phyloP scores from a whole-genome alignment of 2,113 vertebrate species.

The Cololabis saira region DNA sequence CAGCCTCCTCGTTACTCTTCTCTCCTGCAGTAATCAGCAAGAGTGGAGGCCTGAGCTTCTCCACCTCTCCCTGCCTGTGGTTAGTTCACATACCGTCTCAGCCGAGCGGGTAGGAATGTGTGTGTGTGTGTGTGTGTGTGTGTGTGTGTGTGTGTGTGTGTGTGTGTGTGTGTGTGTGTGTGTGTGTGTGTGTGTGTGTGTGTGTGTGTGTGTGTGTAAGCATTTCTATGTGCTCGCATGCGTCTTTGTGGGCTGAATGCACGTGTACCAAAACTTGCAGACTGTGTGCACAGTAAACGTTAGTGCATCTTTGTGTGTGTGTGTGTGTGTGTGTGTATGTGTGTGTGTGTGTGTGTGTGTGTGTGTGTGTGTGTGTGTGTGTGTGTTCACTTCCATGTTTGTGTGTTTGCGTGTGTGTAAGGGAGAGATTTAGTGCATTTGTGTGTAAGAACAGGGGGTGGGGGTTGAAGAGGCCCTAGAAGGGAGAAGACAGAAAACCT shows the following conservation, averaged over 20 bases:
- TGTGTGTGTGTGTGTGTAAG: slow-evolving; percentile 26
- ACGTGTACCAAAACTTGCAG: slow-evolving; percentile 34
- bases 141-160: slow-evolving; percentile 21
- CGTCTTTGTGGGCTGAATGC: slow-evolving; percentile 22
- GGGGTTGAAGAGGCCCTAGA: slow-evolving; percentile 78
- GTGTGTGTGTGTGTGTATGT: slow-evolving; percentile 4
- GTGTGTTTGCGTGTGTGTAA: slow-evolving; percentile 7
- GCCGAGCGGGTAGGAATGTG: slow-evolving; percentile 73
- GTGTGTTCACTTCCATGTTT: too few relatives aligned
- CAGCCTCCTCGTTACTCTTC: slow-evolving; percentile 60
- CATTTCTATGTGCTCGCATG: slow-evolving; percentile 13
- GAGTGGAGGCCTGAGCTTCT: slow-evolving; percentile 73
- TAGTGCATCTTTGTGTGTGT: slow-evolving; percentile 24
- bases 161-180: slow-evolving; percentile 24
- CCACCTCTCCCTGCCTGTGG: slow-evolving; percentile 78
- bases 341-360: slow-evolving; percentile 10
- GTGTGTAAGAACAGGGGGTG: slow-evolving; percentile 65
- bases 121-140: too few relatives aligned
- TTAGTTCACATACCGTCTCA: slow-evolving; percentile 80
- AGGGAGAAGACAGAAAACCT: slow-evolving; percentile 79
- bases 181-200: slow-evolving; percentile 44
- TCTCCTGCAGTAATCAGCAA: slow-evolving; percentile 78
- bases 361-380: too few relatives aligned
- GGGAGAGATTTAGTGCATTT: slow-evolving; percentile 47
- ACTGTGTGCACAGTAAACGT: slow-evolving; percentile 38